Conservation (phyloP, 2,888 invertebrate species). For the Serrognathus titanus region DNA sequence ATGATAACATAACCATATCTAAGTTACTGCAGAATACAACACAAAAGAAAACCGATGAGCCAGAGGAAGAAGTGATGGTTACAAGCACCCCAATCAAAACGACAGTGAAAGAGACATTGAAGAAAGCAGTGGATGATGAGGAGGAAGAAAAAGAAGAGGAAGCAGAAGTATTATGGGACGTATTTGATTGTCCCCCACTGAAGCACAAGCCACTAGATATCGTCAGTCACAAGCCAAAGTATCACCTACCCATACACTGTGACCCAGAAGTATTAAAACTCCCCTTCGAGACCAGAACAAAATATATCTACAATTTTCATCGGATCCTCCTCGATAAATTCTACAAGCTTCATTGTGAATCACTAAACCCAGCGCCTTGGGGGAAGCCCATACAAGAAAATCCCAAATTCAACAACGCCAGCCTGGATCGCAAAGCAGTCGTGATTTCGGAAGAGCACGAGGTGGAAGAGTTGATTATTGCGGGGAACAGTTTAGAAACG, state of each 20-base stretch:
- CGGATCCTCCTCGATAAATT: slow-evolving; percentile 11
- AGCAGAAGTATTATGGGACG: slow-evolving; percentile 11
- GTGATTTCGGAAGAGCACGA: slow-evolving; percentile 5
- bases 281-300: slow-evolving; percentile 12
- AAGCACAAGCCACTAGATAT: slow-evolving; percentile 17
- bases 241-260: slow-evolving; percentile 20
- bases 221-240: slow-evolving; percentile 10
- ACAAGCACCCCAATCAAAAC: background rate
- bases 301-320: slow-evolving; percentile 18
- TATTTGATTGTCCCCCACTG: slow-evolving; percentile 16
- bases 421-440: slow-evolving; percentile 9
- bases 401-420: slow-evolving; percentile 16
- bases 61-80: background rate
- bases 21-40: background rate
- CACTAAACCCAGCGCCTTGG: slow-evolving; percentile 16
- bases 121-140: background rate
- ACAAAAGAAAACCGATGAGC: background rate
- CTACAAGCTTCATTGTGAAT: slow-evolving; percentile 15
- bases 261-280: slow-evolving; percentile 16
- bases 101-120: too few relatives aligned
- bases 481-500: slow-evolving; percentile 6
- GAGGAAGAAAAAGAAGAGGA: background rate
- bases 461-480: background rate
- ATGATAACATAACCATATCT: background rate
- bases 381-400: slow-evolving; percentile 17